These are phyloP conservation scores for Onychomys arenicola DNA, from an alignment of 2,797 vertebrate genomes.

Conservation along the genomic window DNA sequence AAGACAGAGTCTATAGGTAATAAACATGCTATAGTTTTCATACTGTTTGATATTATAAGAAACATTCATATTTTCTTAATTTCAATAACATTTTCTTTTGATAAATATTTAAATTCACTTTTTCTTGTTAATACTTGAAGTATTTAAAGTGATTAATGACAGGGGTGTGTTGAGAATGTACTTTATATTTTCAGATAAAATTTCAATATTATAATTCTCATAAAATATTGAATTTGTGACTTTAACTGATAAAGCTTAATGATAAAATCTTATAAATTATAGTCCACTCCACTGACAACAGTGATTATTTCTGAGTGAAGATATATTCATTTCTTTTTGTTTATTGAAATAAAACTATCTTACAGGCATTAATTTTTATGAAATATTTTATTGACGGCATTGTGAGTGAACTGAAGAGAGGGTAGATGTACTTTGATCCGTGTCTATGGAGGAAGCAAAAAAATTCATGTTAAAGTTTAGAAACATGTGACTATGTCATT, in stretches of 20 bases:
- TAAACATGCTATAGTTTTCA: neutral
- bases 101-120: neutral
- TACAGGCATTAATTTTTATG: neutral
- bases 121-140: neutral
- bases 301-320: neutral
- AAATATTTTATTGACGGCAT: neutral
- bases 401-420: neutral
- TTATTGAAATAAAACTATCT: conserved; percentile 3
- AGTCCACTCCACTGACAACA: neutral
- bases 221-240: neutral
- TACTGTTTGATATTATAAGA: conserved; percentile 6
- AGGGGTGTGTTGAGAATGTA: neutral
- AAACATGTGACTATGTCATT: neutral
- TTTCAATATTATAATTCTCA: conserved; percentile 12
- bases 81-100: neutral
- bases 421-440: neutral
- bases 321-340: neutral
- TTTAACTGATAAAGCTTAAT: neutral
- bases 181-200: conserved; percentile 26
- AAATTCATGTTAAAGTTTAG: neutral
- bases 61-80: neutral
- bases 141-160: neutral
- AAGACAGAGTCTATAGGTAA: neutral
- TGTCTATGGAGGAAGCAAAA: neutral
- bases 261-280: neutral